Base-by-base conservation (phyloP, 2,888 invertebrate species). In the Belgica antarctica region DNA sequence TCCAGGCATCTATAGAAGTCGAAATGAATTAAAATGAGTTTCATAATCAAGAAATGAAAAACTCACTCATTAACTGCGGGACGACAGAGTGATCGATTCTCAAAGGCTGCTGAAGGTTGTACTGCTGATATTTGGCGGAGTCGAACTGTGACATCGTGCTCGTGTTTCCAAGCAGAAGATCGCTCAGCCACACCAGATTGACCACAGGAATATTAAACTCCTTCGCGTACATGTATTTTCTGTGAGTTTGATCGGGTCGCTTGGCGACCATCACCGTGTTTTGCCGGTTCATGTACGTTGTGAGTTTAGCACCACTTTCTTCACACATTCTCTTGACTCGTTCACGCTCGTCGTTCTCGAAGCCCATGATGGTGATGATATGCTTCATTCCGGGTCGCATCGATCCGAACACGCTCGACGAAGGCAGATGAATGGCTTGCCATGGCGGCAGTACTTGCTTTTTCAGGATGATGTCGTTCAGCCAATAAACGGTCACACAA, bases 171-270 rank as follows among this genome's bases (percentile, higher is more conserved):
- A 96, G 87, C 77, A 96, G 84, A 68, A 97, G 84, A 78, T 97
- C 96, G 34, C 92, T 93, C 73, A 98, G 81, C 96, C 96, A 97
- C 74, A 92, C 88, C 1, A 92, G 89, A 77, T 95, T 97, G 0
- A 98, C 96, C 1, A 94, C 88, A 1, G 94, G 92, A 41, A 91
- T 89, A 75, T 88, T 89, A 94, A 94, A 96, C 77, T 96, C 95
- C 62, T 91, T 85, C 0, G 98, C 97, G 74, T 92, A 92, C 72
- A 87, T 83, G 79, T 89, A 94, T 80, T 98, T 98, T 17, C 41
- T 59, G 12, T 70, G 57, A 73, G 84, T 84, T 22, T 96, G 96
- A 72, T 94, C 94, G 0, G 89, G 86, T 73, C 92, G 92, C 73
- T 88, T 86, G 77, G 89, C 88, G 72, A 92, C 83, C 70, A 92